Evolutionary conservation across 2,888 invertebrate species (phyloP).

Genomic region (Torymus aiolomorphi): DNA sequence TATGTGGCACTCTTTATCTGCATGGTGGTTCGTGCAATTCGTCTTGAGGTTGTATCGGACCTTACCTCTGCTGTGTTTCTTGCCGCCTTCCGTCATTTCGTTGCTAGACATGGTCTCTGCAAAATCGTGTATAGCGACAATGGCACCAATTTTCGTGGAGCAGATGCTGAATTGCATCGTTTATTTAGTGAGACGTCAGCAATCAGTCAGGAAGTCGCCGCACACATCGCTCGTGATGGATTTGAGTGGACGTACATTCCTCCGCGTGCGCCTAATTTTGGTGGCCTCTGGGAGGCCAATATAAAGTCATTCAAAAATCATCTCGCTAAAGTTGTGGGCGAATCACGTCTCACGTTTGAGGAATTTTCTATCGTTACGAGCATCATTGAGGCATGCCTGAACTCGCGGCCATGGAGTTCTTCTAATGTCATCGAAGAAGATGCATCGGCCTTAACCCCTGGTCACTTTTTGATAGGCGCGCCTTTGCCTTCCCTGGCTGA

Average conservation of each 20-base stretch:
- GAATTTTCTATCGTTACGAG: neutral
- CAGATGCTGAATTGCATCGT: neutral
- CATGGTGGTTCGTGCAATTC: neutral
- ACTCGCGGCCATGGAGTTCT: neutral
- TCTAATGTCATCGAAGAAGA: neutral
- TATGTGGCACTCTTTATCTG: too few species aligned
- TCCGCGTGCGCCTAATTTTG: neutral
- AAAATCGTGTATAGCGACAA: neutral
- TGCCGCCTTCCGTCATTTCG: neutral
- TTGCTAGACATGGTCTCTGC: neutral
- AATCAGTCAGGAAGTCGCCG: neutral
- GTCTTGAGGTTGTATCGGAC: constrained; percentile 9
- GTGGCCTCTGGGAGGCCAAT: too few species aligned
- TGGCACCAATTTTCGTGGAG: neutral
- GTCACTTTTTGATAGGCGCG: neutral
- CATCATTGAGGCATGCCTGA: neutral
- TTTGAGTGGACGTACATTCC: constrained; percentile 1
- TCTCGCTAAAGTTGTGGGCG: neutral
- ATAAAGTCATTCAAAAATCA: neutral
- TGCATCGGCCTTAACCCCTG: neutral
- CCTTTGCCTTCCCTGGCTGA: neutral
- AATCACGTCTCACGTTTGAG: neutral
- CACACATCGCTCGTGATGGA: neutral
- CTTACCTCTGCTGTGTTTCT: neutral
- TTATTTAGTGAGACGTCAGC: neutral